phyloP scores from a whole-genome alignment of 2,888 invertebrate species.

The Thyatira batis region DNA sequence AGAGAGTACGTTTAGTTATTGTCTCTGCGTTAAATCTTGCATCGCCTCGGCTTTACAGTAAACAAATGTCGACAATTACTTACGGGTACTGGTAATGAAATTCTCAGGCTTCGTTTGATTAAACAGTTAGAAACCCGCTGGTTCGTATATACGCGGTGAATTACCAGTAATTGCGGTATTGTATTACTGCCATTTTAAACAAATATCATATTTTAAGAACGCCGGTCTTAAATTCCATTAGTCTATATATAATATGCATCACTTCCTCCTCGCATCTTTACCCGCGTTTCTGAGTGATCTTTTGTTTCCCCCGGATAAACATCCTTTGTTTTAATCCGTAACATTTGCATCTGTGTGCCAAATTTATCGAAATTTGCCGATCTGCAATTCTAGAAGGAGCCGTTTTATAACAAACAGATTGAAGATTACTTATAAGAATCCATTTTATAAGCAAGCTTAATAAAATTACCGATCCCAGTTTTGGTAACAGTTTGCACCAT shows the following conservation, averaged over 20 bases:
- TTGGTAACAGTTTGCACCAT: too few species aligned
- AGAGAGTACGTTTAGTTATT: slow-evolving; percentile 3
- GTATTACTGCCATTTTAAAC: slow-evolving; percentile 14
- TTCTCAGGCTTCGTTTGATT: slow-evolving; percentile 51
- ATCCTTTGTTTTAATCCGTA: too few species aligned
- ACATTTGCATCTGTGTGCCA: too few species aligned
- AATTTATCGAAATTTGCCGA: too few species aligned
- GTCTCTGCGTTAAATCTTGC: slow-evolving; percentile 8
- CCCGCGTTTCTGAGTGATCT: too few species aligned
- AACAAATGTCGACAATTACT: slow-evolving; percentile 46
- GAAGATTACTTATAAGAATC: too few species aligned
- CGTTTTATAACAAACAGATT: too few species aligned
- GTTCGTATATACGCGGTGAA: slow-evolving; percentile 15
- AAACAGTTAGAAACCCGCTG: slow-evolving; percentile 33
- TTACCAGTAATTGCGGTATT: slow-evolving; percentile 28
- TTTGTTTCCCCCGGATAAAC: too few species aligned
- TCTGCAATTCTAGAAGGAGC: too few species aligned
- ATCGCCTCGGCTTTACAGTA: slow-evolving; percentile 10
- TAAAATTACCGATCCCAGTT: too few species aligned
- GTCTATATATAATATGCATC: neutral
- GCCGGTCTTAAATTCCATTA: neutral
- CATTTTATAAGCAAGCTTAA: too few species aligned
- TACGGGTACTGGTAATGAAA: slow-evolving; percentile 46
- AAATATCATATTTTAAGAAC: neutral
- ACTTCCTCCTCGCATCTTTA: too few species aligned